A percentile compares a stretch with the other conserved stretches of the same genome.
These are phyloP conservation scores for Pinctada fucata DNA, from an alignment of 2,888 invertebrate species.

Conservation along the genomic window DNA sequence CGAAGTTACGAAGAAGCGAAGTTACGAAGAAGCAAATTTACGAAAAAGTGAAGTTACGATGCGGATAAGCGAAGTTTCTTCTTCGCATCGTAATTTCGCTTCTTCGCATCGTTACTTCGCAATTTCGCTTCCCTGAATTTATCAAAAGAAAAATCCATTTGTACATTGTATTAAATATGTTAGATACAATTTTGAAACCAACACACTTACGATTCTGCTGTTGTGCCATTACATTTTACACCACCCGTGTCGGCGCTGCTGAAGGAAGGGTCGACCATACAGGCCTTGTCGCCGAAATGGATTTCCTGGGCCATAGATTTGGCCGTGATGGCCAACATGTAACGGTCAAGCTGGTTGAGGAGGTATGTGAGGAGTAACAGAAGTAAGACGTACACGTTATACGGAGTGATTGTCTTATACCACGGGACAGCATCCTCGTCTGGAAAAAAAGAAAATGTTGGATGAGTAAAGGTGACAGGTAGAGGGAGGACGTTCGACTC, in stretches of 20 bases:
- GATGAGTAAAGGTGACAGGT: background rate
- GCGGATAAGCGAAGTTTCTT: too few species aligned
- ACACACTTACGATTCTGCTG: constrained; percentile 35
- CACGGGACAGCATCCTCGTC: constrained; percentile 20
- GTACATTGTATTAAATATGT: too few species aligned
- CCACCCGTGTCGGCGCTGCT: constrained; percentile 41
- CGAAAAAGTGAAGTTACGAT: too few species aligned
- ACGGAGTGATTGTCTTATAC: constrained; percentile 44
- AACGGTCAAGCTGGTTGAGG: constrained; percentile 74
- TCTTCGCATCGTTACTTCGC: too few species aligned
- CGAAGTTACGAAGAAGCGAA: too few species aligned
- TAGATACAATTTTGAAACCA: background rate
- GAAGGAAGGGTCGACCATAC: constrained; percentile 61
- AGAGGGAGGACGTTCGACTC: too few species aligned
- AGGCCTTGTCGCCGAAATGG: constrained; percentile 72
- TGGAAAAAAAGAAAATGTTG: background rate
- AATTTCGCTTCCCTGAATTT: too few species aligned
- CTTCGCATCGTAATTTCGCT: too few species aligned
- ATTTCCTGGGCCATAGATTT: constrained; percentile 73
- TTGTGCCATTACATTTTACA: constrained; percentile 54
- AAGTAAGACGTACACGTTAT: constrained; percentile 69
- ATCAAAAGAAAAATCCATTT: too few species aligned
- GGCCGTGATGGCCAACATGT: constrained; percentile 70
- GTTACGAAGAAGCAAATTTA: too few species aligned
- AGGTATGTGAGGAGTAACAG: constrained; percentile 70